A percentile compares a stretch with the other conserved stretches of the same genome.
Evolutionary conservation across 2,797 vertebrate species (phyloP).

Genomic region (Anas bernieri): DNA sequence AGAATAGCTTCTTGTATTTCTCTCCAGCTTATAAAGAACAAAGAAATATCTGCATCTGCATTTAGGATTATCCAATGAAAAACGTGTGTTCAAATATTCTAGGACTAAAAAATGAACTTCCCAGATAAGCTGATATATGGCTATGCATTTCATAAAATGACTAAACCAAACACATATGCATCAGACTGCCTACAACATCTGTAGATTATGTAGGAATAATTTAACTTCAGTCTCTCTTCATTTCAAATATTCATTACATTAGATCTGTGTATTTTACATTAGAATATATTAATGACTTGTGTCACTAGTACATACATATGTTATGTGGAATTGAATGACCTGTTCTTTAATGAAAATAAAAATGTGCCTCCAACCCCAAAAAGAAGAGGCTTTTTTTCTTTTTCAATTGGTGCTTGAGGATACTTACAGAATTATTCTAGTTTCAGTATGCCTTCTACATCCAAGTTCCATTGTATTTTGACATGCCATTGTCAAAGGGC

Average conservation of each 20-base stretch:
- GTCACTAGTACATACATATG: neutral
- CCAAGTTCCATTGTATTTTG: neutral
- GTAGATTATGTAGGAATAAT: neutral
- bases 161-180: neutral
- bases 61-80: neutral
- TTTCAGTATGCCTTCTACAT: neutral
- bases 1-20: neutral
- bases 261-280: neutral
- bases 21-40: neutral
- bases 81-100: neutral
- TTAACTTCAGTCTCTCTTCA: neutral
- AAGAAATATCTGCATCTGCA: neutral
- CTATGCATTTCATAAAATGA: neutral
- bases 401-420: neutral
- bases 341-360: neutral
- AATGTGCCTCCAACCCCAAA: neutral
- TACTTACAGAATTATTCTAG: neutral
- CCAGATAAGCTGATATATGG: neutral
- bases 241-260: conserved; percentile 3
- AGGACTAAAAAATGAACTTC: neutral
- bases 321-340: neutral
- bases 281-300: neutral
- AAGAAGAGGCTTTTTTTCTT: rapidly evolving
- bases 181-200: neutral
- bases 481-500: conserved; percentile 3